A percentile compares a stretch with the other conserved stretches of the same genome.
Evolutionary conservation across 2,888 invertebrate species (phyloP).

Genomic region (Drosophila stalkeri): DNA sequence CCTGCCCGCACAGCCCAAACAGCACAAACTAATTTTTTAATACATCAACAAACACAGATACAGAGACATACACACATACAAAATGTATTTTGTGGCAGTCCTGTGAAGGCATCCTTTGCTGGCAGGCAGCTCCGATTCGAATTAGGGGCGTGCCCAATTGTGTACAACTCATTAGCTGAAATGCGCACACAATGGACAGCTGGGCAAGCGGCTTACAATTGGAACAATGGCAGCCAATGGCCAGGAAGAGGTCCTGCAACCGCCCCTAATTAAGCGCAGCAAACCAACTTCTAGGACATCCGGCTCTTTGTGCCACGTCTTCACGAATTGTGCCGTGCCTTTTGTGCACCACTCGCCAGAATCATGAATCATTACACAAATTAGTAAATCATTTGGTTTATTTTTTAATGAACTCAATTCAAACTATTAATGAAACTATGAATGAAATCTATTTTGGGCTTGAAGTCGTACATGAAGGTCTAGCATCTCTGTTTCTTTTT

Average conservation of each 20-base stretch:
- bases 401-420: not conserved
- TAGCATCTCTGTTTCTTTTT: too few relatives aligned
- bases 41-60: constrained; percentile 27
- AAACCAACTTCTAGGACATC: constrained; percentile 49
- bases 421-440: not conserved
- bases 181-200: constrained; percentile 50
- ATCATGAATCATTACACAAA: constrained; percentile 10
- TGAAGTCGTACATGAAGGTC: too few relatives aligned
- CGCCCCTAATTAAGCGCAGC: constrained; percentile 59
- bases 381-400: not conserved
- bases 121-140: constrained; percentile 10
- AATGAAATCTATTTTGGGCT: too few relatives aligned
- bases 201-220: constrained; percentile 15
- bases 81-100: constrained; percentile 29
- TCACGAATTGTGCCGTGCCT: not conserved
- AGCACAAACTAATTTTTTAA: constrained; percentile 71
- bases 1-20: constrained; percentile 21
- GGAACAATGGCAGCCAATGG: constrained; percentile 46
- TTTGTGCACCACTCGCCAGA: not conserved
- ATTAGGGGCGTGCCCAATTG: constrained; percentile 26
- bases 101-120: constrained; percentile 20
- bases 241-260: constrained; percentile 23
- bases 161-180: constrained; percentile 69
- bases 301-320: constrained; percentile 35
- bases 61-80: constrained; percentile 11